Base-by-base conservation (phyloP, 2,113 vertebrate genomes). In the Actenoides hombroni region DNA sequence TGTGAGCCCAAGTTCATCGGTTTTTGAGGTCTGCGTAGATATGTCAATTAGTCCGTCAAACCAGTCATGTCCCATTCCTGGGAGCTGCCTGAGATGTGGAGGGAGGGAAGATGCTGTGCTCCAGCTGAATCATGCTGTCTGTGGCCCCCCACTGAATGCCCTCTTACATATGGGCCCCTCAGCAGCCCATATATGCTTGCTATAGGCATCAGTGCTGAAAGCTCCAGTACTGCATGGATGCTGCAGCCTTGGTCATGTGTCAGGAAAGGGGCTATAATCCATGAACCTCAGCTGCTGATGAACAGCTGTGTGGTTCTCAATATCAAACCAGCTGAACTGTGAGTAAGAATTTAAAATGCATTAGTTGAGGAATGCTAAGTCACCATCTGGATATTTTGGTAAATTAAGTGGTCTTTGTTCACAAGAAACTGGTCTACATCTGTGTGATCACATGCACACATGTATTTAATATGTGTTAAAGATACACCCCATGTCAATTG, bases 51-150 rank as follows among this genome's bases (percentile, higher is more conserved):
- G 15, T 63, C 37, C 12, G 1, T 51, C 33, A 39, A 71, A 44
- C n/a, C 16, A 46, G 19, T 57, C 28, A 26, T 2, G 14, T 70
- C 13, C 33, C 29, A 23, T 48, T 83, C 54, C 64, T 81, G 46
- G 20, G 23, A 80, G 24, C 12, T 77, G 37, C 21, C n/a, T 77
- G 33, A 80, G 26, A 33, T 37, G 44, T 13, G 20, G 11, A 67
- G 28, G 24, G 24, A 65, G 9, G 24, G 24, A 65, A 7, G 16
- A 33, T 77, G 40, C n/a, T 74, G 24, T 65, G 24, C 7, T 59
- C 49, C 64, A 23, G 48, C 17, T 69, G 63, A 69, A 63, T 35
- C 0, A 0, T 53, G 26, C n/a, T 51, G 53, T 4, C 24, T 74
- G 23, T 42, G 48, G 39, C 26, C 26, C 29, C 33, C 25, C 10